Percentiles rank a stretch among this genome's conserved stretches.
Conservation (phyloP, 2,113 vertebrate species). For the Nansenia antarctica region DNA sequence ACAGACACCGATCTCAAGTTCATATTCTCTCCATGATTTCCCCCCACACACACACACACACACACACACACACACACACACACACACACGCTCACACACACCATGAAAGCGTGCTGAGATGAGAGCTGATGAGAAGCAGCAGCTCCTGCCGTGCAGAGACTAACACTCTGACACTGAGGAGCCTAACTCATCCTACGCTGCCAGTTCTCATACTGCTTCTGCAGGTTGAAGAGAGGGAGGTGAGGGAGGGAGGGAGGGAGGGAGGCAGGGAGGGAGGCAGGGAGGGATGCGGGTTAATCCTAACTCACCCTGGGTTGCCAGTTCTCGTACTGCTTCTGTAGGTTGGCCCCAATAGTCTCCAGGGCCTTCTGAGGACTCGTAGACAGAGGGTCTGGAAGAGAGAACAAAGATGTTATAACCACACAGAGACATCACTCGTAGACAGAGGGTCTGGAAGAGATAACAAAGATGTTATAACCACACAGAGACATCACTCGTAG, state of each 20-base stretch:
- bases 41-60: too few relatives aligned
- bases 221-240: not conserved
- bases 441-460: slow-evolving; percentile 85
- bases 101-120: not conserved
- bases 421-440: not conserved
- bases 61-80: not conserved
- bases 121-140: too few relatives aligned
- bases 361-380: slow-evolving; percentile 99
- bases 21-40: too few relatives aligned
- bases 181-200: too few relatives aligned
- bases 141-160: too few relatives aligned
- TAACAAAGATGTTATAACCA: slow-evolving; percentile 6
- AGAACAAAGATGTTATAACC: slow-evolving; percentile 14
- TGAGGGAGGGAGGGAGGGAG: not conserved
- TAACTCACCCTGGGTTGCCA: slow-evolving; percentile 97
- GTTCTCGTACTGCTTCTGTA: slow-evolving; percentile 99
- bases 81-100: too few relatives aligned
- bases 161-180: too few relatives aligned
- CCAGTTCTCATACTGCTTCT: too few relatives aligned
- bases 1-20: too few relatives aligned
- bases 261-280: not conserved
- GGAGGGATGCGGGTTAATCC: not conserved
- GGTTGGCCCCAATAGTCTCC: slow-evolving; percentile 95
- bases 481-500: not conserved
- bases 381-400: slow-evolving; percentile 89